These are phyloP conservation scores for Galaxias olidus DNA, from an alignment of 2,797 vertebrate genomes.

Conservation along the genomic window DNA sequence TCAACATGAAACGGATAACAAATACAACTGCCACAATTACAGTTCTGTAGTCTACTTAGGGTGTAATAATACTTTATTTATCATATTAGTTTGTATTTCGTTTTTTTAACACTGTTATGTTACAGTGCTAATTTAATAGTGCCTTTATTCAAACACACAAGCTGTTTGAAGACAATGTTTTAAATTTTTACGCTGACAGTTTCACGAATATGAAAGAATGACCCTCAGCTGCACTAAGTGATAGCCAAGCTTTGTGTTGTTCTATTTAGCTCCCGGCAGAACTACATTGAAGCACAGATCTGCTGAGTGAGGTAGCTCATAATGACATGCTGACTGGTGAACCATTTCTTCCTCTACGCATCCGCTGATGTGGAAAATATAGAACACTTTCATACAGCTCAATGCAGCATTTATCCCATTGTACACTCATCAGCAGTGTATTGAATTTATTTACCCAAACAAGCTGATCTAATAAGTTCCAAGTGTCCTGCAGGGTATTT, in stretches of 20 bases:
- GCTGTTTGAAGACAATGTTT: too few species aligned
- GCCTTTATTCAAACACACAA: slow-evolving; percentile 22
- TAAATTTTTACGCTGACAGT: slow-evolving; percentile 16
- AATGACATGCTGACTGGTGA: slow-evolving; percentile 45
- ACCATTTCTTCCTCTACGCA: slow-evolving; percentile 41
- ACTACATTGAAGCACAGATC: slow-evolving; percentile 40
- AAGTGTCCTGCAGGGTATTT: too few species aligned
- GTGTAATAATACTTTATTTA: too few species aligned
- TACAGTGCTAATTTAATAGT: too few species aligned
- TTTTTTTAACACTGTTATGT: too few species aligned
- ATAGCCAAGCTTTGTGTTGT: slow-evolving; percentile 54
- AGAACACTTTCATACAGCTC: slow-evolving; percentile 37
- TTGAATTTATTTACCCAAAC: slow-evolving; percentile 29
- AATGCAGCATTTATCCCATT: slow-evolving; percentile 29
- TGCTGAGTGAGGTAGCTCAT: slow-evolving; percentile 47
- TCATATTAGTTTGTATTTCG: too few species aligned
- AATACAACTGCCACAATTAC: too few species aligned
- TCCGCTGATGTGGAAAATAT: slow-evolving; percentile 58
- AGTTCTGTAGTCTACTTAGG: too few species aligned
- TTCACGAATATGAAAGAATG: slow-evolving; percentile 62
- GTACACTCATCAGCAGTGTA: slow-evolving; percentile 14
- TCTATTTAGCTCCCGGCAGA: slow-evolving; percentile 43
- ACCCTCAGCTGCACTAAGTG: slow-evolving; percentile 54
- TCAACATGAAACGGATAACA: too few species aligned
- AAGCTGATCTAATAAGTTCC: slow-evolving; percentile 32